Evolutionary conservation across 2,113 vertebrate genomes (phyloP), one percentile per base, ranked within the genome.

Genomic region (Calyptomena viridis): DNA sequence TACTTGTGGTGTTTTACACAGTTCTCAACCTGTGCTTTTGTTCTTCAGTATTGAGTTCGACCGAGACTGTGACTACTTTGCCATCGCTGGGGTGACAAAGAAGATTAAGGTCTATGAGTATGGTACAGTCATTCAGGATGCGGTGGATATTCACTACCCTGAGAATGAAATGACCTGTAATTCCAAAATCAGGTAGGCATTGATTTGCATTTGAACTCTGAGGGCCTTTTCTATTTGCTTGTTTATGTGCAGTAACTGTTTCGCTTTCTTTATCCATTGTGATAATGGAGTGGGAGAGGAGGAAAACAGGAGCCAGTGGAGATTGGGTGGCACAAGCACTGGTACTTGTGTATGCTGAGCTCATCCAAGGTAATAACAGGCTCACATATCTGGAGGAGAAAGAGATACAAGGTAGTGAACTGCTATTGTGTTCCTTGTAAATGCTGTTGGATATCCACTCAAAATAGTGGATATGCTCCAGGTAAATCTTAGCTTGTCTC

Each of bases 81-180:
- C 99, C 91, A 99, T 99, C 30, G 99, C 99, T 46, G 99, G 99
- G 35, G 99, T 99, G 96, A 99, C 99, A 92, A 99, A 99, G 98
- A 99, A 99, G 97, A 99, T 99, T 96, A 99, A 99, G 97, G 99
- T 99, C 86, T 99, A 99, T 95, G 99, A 99, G 87, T 99, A 99
- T 66, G 99, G 99, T 96, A 99, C 99, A n/a, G 99, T 99, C 96
- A 99, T 99, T 97, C 99, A 99, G 97, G 99, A 99, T 14, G 99
- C 99, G 0, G 99, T 99, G 97, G 99, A 99, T 98, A 99, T 99
- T 97, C 99, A 99, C 96, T 99, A 99, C 96, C 99, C 99, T 24
- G 99, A 99, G 94, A 99, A 99, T 80, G 99, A 99, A 98, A 99
- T 99, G 99, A 99, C 99, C 64, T 99, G 99, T 98, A 99, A 99